Percentiles rank a stretch among this genome's conserved stretches.
Evolutionary conservation across 2,113 vertebrate species (phyloP).

Genomic region (Anhinga anhinga): DNA sequence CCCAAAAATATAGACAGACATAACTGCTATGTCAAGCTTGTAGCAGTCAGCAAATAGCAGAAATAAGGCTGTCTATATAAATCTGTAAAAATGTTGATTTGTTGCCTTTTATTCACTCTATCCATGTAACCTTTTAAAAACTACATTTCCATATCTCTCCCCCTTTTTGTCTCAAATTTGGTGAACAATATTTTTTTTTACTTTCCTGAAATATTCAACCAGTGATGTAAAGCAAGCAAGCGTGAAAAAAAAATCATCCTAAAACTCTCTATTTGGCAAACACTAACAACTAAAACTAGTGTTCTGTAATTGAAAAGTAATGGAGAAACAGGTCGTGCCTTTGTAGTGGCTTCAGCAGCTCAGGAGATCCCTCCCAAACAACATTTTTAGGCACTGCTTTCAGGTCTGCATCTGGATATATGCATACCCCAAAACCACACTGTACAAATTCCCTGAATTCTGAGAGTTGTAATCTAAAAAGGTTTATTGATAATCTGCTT

Average conservation of each 20-base stretch:
- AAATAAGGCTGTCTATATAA: not conserved
- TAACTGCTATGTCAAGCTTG: not conserved
- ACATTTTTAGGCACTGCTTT: not conserved
- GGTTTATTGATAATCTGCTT: not conserved
- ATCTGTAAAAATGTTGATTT: not conserved
- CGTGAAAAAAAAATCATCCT: not conserved
- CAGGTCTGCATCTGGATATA: not conserved
- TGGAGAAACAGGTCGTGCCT: not conserved
- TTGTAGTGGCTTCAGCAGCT: not conserved
- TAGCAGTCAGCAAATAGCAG: not conserved
- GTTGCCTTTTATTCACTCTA: not conserved
- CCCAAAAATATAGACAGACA: fast-evolving
- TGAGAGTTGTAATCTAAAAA: not conserved
- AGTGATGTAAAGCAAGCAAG: not conserved
- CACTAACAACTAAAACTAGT: not conserved
- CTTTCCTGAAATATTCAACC: not conserved
- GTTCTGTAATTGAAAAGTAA: not conserved
- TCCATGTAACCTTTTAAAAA: not conserved
- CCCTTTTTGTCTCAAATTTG: not conserved
- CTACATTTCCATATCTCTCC: not conserved
- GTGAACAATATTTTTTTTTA: too few relatives aligned
- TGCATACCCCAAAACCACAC: not conserved
- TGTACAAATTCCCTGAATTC: not conserved
- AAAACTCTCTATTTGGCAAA: not conserved
- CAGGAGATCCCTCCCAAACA: not conserved